Percentiles rank a stretch among this genome's conserved stretches.
phyloP scores from a whole-genome alignment of 2,888 invertebrate species.

The Melanostoma scalare region DNA sequence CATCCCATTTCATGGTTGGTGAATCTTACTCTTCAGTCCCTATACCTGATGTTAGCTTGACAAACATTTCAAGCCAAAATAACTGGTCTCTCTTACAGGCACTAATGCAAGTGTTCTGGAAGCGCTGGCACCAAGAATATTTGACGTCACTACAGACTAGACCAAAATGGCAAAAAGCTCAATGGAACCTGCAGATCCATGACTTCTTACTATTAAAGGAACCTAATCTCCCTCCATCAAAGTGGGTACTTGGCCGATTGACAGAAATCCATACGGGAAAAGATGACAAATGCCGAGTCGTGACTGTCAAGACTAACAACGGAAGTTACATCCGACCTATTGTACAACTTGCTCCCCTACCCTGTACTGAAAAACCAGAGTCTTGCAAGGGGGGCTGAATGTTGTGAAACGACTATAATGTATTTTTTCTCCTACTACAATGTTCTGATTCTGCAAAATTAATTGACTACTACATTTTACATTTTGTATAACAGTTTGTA shows the following conservation, averaged over 20 bases:
- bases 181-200: not conserved
- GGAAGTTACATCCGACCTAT: slow-evolving; percentile 22
- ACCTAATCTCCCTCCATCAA: slow-evolving; percentile 19
- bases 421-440: too few relatives aligned
- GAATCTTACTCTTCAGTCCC: slow-evolving; percentile 2
- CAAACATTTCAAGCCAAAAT: not conserved
- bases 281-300: slow-evolving; percentile 15
- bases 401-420: too few relatives aligned
- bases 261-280: slow-evolving; percentile 1
- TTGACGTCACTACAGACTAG: slow-evolving; percentile 13
- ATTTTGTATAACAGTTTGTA: too few relatives aligned
- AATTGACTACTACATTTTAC: too few relatives aligned
- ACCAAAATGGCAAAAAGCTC: slow-evolving; percentile 26
- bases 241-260: slow-evolving; percentile 31
- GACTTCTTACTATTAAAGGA: not conserved
- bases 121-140: slow-evolving; percentile 11
- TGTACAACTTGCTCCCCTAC: slow-evolving; percentile 16
- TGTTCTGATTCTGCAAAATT: too few relatives aligned
- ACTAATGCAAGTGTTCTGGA: not conserved
- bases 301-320: slow-evolving; percentile 7
- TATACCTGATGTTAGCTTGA: not conserved
- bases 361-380: not conserved
- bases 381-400: too few relatives aligned
- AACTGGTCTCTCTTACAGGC: not conserved
- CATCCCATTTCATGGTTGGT: slow-evolving; percentile 14